Base-by-base conservation (phyloP, 2,113 vertebrate genomes). In the Pygoscelis adeliae region DNA sequence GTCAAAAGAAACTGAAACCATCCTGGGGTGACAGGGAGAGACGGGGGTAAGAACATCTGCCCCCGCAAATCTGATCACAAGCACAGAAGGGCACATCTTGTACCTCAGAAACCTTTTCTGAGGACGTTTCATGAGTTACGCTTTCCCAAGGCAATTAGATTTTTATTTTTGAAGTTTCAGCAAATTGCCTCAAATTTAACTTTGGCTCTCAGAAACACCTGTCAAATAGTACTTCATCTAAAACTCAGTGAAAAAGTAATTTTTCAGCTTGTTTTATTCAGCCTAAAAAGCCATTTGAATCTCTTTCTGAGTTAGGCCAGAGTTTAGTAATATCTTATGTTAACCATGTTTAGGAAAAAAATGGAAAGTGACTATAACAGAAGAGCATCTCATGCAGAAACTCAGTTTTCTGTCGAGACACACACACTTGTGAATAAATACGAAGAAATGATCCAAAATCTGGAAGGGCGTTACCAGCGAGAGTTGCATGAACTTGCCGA, bases 281-380 rank as follows among this genome's bases (percentile, higher is more conserved):
- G 27, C 82, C 76, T 66, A 61, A 85, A 90, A 92, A 93, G 61
- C 49, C 79, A 36, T 90, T 95, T 78, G 69, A 78, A 87, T 87
- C 90, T 96, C 56, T 92, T 84, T 66, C 5, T 34, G 92, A 94
- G 65, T 83, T 79, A 93, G 92, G 40, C 56, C 63, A 82, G 85
- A 62, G 90, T 94, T 94, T 34, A 97, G 97, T 98, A 98, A 98
- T 98, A 61, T 97, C 61, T 97, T 98, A 90, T 98, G 95, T 98
- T 98, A 95, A 98, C 99, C 98, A 93, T 88, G 96, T 98, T 94
- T 99, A 99, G 99, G 99, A 97, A 88, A 97, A 98, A 98, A 96
- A 95, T 99, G 93, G 98, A 99, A 98, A 98, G 90, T 96, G 98
- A 99, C 97, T 99, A 97, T 98, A 97, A 97, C 73, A 98, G 98